Evolutionary conservation across 2,888 invertebrate genomes (phyloP).

Genomic region (Ceraclea dissimilis): DNA sequence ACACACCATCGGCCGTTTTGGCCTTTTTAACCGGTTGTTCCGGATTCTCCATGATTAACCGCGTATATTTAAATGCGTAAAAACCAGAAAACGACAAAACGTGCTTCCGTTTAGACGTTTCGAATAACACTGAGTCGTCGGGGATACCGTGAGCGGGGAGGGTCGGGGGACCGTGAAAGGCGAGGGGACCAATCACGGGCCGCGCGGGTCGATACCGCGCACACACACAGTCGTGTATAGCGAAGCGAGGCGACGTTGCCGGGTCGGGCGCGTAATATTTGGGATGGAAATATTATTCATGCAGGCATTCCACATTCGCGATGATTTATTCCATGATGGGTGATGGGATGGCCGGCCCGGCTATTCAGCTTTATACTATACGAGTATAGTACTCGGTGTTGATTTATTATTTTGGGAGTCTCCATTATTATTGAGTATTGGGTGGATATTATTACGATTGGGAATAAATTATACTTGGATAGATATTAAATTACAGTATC

Average conservation of each 20-base stretch:
- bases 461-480: no score
- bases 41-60: neutral
- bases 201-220: constrained; percentile 6
- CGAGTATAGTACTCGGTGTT: no score
- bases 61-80: constrained; percentile 1
- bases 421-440: no score
- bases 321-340: no score
- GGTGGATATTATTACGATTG: no score
- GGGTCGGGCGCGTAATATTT: neutral
- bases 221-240: neutral
- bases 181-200: neutral
- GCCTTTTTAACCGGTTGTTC: neutral
- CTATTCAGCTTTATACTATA: no score
- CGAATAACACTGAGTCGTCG: constrained; percentile 3
- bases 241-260: neutral
- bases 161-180: constrained; percentile 8
- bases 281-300: no score
- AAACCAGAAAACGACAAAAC: neutral
- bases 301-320: no score
- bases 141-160: constrained; percentile 5
- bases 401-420: no score
- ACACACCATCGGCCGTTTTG: neutral
- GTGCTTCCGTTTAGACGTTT: constrained; percentile 1
- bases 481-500: no score
- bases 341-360: no score